Evolutionary conservation across 1,140 invertebrate genomes (phyloP), one percentile per base, ranked within the genome.

Genomic region (Sesamia nonagrioides): DNA sequence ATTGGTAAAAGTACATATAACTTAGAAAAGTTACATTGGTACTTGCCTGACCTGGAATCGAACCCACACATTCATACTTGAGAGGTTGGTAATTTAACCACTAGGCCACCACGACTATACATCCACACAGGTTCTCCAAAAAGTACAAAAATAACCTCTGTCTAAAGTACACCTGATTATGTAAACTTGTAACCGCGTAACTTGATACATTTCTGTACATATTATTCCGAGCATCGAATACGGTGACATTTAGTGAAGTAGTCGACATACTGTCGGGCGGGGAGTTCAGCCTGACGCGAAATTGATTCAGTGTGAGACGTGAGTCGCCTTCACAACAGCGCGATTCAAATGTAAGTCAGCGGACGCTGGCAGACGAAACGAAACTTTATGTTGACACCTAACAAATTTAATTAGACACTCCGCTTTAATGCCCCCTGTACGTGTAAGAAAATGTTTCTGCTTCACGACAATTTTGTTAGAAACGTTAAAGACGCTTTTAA

Each of bases 231-330:
- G 83, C 60, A 33, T 78, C 66, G 40, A 84, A 81, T 79, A 18
- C 63, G 21, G 18, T 54, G 79, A 75, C 58, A 76, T 50, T 75
- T 79, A 75, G 54, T 71, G 74, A 60, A 85, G 58, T 83, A 42
- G 40, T 61, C 60, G 71, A 79, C 77, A 66, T 73, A 77, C 61
- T 85, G 86, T 87, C 86, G 85, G 66, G 82, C 82, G 45, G 15
- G 54, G 77, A 79, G 79, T 77, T 75, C 80, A 82, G 85, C 79
- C 88, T 91, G 89, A 92, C 89, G 88, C 86, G 89, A 90, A 92
- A 94, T 92, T 94, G 91, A 94, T 94, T 92, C 91, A 94, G 89
- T 91, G 85, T 69, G 81, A 60, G 83, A 94, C 91, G 92, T 94
- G 92, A 87, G 85, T 72, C 77, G 92, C 84, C 88, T 92, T 86